Conservation (phyloP, 2,888 invertebrate genomes). For the Cantharis rustica region DNA sequence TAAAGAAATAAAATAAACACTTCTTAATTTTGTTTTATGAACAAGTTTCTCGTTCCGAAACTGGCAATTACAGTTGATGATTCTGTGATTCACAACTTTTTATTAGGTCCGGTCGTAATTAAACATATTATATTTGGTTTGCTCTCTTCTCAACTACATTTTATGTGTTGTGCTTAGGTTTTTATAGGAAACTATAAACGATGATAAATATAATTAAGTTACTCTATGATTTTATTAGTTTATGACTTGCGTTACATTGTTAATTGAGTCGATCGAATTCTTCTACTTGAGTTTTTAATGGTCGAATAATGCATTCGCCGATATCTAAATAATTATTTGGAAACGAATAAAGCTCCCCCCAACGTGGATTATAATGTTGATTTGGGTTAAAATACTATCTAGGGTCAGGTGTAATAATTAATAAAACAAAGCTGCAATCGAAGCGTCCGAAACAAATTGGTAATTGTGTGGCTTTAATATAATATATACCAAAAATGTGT, state of each 20-base stretch:
- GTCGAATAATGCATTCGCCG: background rate
- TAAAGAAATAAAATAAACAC: constrained; percentile 53
- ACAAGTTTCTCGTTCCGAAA: constrained; percentile 47
- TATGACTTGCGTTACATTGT: constrained; percentile 43
- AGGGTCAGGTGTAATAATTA: constrained; percentile 28
- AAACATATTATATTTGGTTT: constrained; percentile 32
- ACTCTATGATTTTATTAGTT: constrained; percentile 51
- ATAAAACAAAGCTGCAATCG: constrained; percentile 24
- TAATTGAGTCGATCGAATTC: constrained; percentile 33
- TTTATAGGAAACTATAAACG: constrained; percentile 47
- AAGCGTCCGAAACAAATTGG: constrained; percentile 24
- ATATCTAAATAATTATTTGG: background rate
- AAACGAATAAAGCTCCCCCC: background rate
- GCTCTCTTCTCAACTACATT: constrained; percentile 33
- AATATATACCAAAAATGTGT: constrained; percentile 40
- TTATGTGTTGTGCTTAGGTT: constrained; percentile 39
- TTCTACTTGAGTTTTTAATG: constrained; percentile 12
- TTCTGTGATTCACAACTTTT: constrained; percentile 44
- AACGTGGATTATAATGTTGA: constrained; percentile 8
- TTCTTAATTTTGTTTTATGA: constrained; percentile 47
- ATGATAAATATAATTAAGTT: constrained; percentile 52
- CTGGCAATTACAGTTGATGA: constrained; percentile 54
- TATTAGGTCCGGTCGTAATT: constrained; percentile 32
- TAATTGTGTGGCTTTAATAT: constrained; percentile 24
- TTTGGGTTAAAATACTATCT: constrained; percentile 24